These are phyloP conservation scores for Hyperoplus immaculatus DNA, from an alignment of 2,797 vertebrate genomes.

Conservation along the genomic window DNA sequence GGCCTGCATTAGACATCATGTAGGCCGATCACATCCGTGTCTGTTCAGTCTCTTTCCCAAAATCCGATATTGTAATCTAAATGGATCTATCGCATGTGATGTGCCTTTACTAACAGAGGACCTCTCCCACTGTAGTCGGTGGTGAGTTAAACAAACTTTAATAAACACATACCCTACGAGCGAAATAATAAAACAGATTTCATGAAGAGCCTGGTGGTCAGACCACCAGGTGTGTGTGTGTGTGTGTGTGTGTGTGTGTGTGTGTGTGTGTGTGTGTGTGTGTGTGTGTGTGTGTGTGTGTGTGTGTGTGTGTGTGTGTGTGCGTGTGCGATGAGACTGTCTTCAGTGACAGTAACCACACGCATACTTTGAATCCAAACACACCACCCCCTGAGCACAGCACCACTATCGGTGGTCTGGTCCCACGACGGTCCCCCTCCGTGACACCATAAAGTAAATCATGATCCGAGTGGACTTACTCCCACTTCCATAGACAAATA, in stretches of 20 bases:
- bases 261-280: too few relatives aligned
- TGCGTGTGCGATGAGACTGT: constrained; percentile 39
- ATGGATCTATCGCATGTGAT: too few relatives aligned
- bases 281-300: too few relatives aligned
- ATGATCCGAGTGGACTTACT: constrained; percentile 28
- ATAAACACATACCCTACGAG: background rate
- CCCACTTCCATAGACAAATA: constrained; percentile 12
- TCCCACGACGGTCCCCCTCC: constrained; percentile 29
- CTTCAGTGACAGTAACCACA: constrained; percentile 69
- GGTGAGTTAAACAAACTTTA: constrained; percentile 6
- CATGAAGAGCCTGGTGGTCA: constrained; percentile 30
- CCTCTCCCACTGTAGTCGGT: background rate
- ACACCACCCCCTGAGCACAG: constrained; percentile 38
- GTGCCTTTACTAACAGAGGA: too few relatives aligned
- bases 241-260: too few relatives aligned
- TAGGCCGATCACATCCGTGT: too few relatives aligned
- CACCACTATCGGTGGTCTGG: constrained; percentile 53
- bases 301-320: too few relatives aligned
- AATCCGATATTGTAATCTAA: too few relatives aligned
- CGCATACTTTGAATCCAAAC: constrained; percentile 67
- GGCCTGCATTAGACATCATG: too few relatives aligned
- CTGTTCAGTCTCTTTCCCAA: too few relatives aligned
- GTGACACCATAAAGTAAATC: constrained; percentile 46
- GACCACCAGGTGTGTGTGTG: background rate
- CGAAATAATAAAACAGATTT: background rate